These are phyloP conservation scores for Sphaerophoria taeniata DNA, from an alignment of 2,888 invertebrate genomes.

Conservation along the genomic window DNA sequence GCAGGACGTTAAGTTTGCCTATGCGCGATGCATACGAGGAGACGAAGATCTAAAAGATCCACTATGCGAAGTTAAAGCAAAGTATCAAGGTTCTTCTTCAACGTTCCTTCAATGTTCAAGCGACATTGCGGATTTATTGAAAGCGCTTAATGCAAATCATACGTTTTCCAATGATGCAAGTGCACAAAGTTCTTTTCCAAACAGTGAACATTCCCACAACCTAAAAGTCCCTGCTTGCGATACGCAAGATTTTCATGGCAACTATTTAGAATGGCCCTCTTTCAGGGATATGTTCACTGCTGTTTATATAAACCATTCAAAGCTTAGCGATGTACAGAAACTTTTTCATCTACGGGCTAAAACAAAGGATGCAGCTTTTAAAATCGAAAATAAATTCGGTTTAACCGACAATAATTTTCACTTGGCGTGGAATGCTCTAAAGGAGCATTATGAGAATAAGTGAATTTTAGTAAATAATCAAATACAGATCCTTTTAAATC, in stretches of 20 bases:
- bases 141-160: not conserved
- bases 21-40: not conserved
- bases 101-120: slow-evolving; percentile 18
- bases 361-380: slow-evolving; percentile 24
- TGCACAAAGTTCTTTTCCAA: not conserved
- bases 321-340: slow-evolving; percentile 26
- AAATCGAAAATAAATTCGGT: slow-evolving; percentile 23
- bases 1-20: not conserved
- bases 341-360: slow-evolving; percentile 19
- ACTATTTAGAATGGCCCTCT: slow-evolving; percentile 44
- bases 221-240: slow-evolving; percentile 44
- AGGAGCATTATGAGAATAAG: not conserved
- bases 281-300: slow-evolving; percentile 62
- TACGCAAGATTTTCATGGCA: slow-evolving; percentile 31
- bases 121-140: slow-evolving; percentile 9
- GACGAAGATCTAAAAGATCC: not conserved
- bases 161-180: not conserved
- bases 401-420: slow-evolving; percentile 15
- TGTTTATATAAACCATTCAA: slow-evolving; percentile 31
- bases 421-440: not conserved
- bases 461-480: not conserved
- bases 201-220: slow-evolving; percentile 1
- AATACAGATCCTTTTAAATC: slow-evolving; percentile 29
- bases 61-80: slow-evolving; percentile 6
- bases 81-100: slow-evolving; percentile 6